Percentiles rank a stretch among this genome's conserved stretches.
Evolutionary conservation across 2,797 vertebrate species (phyloP).

Genomic region (Anolis apletophallus): DNA sequence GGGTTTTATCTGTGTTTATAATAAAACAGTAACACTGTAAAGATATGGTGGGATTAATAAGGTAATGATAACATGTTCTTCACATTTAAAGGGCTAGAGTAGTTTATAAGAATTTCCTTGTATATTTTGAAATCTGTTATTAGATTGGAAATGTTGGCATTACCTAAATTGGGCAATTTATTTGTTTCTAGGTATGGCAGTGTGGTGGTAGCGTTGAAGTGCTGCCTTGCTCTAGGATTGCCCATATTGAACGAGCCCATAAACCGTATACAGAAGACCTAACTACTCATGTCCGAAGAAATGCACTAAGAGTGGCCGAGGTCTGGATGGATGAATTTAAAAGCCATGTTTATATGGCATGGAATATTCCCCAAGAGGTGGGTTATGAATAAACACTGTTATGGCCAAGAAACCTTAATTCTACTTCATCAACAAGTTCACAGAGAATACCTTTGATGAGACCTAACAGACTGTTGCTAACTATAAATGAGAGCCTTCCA

Average conservation of each 20-base stretch:
- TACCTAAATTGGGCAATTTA: constrained; percentile 6
- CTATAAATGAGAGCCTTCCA: neutral
- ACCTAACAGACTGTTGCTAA: neutral
- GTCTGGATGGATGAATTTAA: constrained; percentile 99
- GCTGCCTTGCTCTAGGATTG: constrained; percentile 93
- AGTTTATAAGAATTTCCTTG: neutral
- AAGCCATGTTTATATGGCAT: constrained; percentile 98
- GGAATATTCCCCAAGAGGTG: constrained; percentile 97
- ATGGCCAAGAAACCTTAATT: neutral
- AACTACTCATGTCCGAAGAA: constrained; percentile 91
- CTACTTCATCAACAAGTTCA: neutral
- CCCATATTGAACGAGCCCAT: constrained; percentile 96
- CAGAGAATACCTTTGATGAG: neutral
- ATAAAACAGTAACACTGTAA: neutral
- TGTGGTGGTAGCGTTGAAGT: constrained; percentile 97
- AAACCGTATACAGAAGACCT: constrained; percentile 97
- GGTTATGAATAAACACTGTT: constrained; percentile 30
- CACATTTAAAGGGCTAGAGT: neutral
- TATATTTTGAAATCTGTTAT: neutral
- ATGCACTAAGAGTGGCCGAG: constrained; percentile 93
- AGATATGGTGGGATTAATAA: neutral
- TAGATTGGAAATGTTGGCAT: neutral
- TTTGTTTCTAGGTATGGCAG: constrained; percentile 88
- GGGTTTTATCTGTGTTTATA: neutral
- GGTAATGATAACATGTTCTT: neutral